Conservation (phyloP, 2,797 vertebrate species). For the Molossus molossus region DNA sequence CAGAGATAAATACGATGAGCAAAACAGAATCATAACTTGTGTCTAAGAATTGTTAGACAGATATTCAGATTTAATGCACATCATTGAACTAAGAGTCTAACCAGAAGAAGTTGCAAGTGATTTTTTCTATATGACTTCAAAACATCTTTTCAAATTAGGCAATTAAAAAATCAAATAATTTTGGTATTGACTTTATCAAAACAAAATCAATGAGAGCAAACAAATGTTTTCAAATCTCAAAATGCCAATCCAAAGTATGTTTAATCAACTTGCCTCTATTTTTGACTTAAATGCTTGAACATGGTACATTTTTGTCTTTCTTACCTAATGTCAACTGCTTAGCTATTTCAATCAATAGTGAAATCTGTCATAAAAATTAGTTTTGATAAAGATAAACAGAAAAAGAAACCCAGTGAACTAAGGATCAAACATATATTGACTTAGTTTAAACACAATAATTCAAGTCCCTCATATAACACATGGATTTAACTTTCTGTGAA, state of each 20-base stretch:
- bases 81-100: neutral
- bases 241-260: slow-evolving; percentile 27
- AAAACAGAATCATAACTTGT: slow-evolving; percentile 49
- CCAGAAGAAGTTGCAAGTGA: neutral
- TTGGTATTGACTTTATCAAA: slow-evolving; percentile 38
- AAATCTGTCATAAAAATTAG: slow-evolving; percentile 35
- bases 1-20: neutral
- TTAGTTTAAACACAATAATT: slow-evolving; percentile 47
- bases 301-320: neutral
- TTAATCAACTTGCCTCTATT: slow-evolving; percentile 5
- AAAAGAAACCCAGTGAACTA: neutral
- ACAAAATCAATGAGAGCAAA: neutral
- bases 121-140: neutral
- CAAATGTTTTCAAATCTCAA: neutral
- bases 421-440: neutral
- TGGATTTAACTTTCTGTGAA: neutral
- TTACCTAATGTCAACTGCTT: neutral
- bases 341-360: neutral
- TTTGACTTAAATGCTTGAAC: slow-evolving; percentile 4
- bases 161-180: neutral
- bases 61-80: neutral
- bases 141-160: neutral
- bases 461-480: neutral
- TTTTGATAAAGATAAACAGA: slow-evolving; percentile 43
- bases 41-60: slow-evolving; percentile 2